Percentiles rank a stretch among this genome's conserved stretches.
These are phyloP conservation scores for Ischnura elegans DNA, from an alignment of 2,888 invertebrate species.

Conservation along the genomic window DNA sequence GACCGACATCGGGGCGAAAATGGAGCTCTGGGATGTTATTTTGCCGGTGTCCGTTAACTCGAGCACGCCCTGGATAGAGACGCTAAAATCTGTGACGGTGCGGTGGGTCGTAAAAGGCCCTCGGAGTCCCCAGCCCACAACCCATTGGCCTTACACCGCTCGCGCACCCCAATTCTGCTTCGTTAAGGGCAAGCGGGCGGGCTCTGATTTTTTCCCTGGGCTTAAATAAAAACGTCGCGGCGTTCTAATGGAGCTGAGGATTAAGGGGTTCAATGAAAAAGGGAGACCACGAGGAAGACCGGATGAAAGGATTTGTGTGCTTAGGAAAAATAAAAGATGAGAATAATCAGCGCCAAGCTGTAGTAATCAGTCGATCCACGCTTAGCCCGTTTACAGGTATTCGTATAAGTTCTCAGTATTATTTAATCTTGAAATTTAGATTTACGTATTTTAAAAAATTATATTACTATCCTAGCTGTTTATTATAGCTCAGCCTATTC, in stretches of 20 bases:
- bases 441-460: no score
- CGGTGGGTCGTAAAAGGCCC: background rate
- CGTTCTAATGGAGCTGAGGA: background rate
- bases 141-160: background rate
- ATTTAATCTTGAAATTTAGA: no score
- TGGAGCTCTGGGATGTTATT: background rate
- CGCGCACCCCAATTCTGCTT: conserved; percentile 17
- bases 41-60: background rate
- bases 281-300: background rate
- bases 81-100: background rate
- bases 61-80: background rate
- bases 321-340: background rate
- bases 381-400: no score
- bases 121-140: background rate
- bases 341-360: background rate
- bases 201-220: background rate
- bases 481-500: no score
- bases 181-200: background rate
- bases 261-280: background rate
- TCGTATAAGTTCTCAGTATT: no score
- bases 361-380: no score
- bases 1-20: background rate
- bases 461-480: no score
- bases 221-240: background rate
- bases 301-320: background rate